Conservation (phyloP, 2,113 vertebrate genomes). For the Axis porcinus region DNA sequence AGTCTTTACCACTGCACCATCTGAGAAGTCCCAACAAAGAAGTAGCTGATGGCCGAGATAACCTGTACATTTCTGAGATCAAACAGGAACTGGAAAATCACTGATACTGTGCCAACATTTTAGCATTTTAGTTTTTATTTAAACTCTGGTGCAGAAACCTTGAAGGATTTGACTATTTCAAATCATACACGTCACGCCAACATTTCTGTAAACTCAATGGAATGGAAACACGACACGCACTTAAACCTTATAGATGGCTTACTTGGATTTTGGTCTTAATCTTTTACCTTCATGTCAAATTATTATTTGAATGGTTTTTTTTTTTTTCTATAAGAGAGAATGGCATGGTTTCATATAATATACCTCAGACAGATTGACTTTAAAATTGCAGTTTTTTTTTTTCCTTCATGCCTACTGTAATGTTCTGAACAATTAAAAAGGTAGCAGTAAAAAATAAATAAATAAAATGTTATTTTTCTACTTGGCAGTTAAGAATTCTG, state of each 20-base stretch:
- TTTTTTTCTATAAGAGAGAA: constrained; percentile 29
- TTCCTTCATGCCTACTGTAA: constrained; percentile 12
- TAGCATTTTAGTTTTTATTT: constrained; percentile 72
- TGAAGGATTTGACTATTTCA: constrained; percentile 53
- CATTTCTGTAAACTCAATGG: constrained; percentile 68
- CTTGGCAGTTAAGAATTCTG: background rate
- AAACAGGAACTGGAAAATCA: constrained; percentile 87
- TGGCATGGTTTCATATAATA: constrained; percentile 45
- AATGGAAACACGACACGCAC: constrained; percentile 66
- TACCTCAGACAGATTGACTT: background rate
- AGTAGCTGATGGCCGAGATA: constrained; percentile 93
- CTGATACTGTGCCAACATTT: constrained; percentile 74
- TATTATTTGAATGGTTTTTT: constrained; percentile 31
- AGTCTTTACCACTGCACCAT: background rate
- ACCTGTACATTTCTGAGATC: constrained; percentile 89
- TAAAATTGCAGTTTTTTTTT: constrained; percentile 46
- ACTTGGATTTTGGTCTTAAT: constrained; percentile 41
- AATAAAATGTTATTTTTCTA: background rate
- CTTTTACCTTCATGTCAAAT: constrained; percentile 1
- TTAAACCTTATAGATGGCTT: constrained; percentile 32
- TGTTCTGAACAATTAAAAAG: constrained; percentile 65
- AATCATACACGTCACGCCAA: constrained; percentile 44
- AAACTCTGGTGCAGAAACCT: constrained; percentile 71
- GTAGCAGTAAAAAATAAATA: background rate
- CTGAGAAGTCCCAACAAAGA: constrained; percentile 86